Conservation (phyloP, 1,140 invertebrate species). For the Wiebesia pumilae region DNA sequence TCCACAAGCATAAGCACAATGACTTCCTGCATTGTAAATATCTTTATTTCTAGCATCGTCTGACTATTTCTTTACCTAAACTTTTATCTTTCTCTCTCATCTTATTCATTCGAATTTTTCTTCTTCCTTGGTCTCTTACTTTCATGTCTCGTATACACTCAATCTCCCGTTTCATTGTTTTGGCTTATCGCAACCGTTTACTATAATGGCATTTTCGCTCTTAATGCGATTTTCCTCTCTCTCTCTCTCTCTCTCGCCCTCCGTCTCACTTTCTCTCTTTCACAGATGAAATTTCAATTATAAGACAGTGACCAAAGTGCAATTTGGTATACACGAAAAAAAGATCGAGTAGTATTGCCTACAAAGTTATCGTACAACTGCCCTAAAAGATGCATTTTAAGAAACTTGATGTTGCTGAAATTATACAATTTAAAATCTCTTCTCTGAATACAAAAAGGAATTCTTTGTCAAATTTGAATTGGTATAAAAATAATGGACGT, state of each 20-base stretch:
- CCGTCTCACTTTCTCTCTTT: not conserved
- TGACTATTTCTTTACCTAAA: not conserved
- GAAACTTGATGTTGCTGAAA: no score
- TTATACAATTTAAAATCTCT: no score
- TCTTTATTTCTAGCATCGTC: not conserved
- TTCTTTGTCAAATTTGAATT: no score
- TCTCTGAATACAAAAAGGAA: no score
- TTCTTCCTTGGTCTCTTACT: not conserved
- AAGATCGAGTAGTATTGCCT: not conserved
- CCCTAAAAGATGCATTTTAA: no score
- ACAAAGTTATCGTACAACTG: not conserved
- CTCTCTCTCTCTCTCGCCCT: not conserved
- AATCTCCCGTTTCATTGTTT: conserved; percentile 14
- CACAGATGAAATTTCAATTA: conserved; percentile 11
- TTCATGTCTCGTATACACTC: not conserved
- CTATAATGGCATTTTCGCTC: not conserved
- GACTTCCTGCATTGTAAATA: not conserved
- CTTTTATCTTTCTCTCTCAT: not conserved
- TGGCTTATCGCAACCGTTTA: not conserved
- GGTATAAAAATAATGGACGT: no score
- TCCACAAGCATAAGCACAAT: not conserved
- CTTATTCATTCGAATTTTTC: not conserved
- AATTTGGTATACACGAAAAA: not conserved
- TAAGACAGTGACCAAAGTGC: no score
- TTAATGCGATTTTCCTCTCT: conserved; percentile 1